Evolutionary conservation across 2,888 invertebrate genomes (phyloP), one percentile per base, ranked within the genome.

Genomic region (Lucinisca nassula): DNA sequence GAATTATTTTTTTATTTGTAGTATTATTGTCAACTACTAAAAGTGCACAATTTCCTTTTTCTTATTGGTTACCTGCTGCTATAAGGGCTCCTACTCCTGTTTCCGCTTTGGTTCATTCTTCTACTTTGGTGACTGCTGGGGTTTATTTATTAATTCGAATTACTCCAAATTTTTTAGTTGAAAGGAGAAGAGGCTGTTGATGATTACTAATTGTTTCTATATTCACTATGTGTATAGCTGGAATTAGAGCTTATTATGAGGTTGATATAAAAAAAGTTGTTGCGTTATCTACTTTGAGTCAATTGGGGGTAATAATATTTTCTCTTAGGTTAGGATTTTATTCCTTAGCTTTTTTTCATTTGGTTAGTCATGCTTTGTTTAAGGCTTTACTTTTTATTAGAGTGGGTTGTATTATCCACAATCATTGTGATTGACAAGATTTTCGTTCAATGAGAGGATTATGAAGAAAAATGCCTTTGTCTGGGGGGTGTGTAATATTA

Each of bases 31-130:
- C 97, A 79, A 97, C 98, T 96, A 98, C 98, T 86, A 98, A 98
- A 96, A 98, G 98, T 92, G 98, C 98, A 95, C 98, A 98, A 96
- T 97, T 98, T 97, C 98, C 98, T 73, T 98, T 98, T 97, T 98
- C 97, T 88, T 97, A 97, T 72, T 98, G 98, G 93, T 96, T 98
- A 75, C 98, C 98, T 0, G 97, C 97, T 0, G 98, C 98, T 67
- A 98, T 98, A 96, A 97, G 98, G 0, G 98, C 98, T 70, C 98
- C 98, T 49, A 98, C 98, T 0, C 98, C 98, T 14, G 97, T 98
- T 82, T 98, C 98, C n/a, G 97, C 98, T 86, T 97, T 98, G 96
- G 98, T 97, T 91, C 98, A 98, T 97, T 98, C 98, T 89, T 98
- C 98, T 4, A 98, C 98, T 89, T 97, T 98, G 95, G 98, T 98